Conservation (phyloP, 1,140 invertebrate species). For the Pantala flavescens region DNA sequence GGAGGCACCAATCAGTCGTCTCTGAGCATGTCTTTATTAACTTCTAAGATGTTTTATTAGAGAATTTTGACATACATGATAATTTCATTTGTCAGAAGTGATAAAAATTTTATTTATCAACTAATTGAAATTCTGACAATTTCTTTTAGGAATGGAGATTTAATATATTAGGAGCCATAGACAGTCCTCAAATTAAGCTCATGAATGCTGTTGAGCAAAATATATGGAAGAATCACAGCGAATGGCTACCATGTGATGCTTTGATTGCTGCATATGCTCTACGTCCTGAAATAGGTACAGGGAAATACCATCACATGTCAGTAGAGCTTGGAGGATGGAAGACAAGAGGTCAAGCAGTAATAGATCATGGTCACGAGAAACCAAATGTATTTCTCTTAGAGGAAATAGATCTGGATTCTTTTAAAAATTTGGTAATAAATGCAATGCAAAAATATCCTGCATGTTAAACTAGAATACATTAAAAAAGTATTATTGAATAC, state of each 20-base stretch:
- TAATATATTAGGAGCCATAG: conserved; percentile 35
- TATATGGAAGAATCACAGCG: conserved; percentile 26
- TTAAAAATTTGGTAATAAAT: conserved; percentile 36
- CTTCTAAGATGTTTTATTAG: no score
- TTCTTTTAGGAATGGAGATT: conserved; percentile 44
- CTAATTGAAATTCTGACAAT: no score
- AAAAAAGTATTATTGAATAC: no score
- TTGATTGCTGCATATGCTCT: conserved; percentile 42
- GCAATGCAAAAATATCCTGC: conserved; percentile 23
- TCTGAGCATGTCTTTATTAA: no score
- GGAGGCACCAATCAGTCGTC: no score
- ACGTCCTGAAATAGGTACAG: conserved; percentile 31
- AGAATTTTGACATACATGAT: no score
- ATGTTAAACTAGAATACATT: no score
- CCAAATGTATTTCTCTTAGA: conserved; percentile 44
- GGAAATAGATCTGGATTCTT: conserved; percentile 38
- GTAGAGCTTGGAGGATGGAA: conserved; percentile 43
- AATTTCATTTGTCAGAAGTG: no score
- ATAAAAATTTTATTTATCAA: no score
- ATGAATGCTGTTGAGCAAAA: conserved; percentile 42
- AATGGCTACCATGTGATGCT: conserved; percentile 45
- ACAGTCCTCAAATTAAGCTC: conserved; percentile 36
- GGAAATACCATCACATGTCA: conserved; percentile 36
- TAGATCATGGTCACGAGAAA: conserved; percentile 42
- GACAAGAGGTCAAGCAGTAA: conserved; percentile 48